A percentile compares a stretch with the other conserved stretches of the same genome.
Evolutionary conservation across 2,797 vertebrate genomes (phyloP).

Genomic region (Percopsis omiscomaycus): DNA sequence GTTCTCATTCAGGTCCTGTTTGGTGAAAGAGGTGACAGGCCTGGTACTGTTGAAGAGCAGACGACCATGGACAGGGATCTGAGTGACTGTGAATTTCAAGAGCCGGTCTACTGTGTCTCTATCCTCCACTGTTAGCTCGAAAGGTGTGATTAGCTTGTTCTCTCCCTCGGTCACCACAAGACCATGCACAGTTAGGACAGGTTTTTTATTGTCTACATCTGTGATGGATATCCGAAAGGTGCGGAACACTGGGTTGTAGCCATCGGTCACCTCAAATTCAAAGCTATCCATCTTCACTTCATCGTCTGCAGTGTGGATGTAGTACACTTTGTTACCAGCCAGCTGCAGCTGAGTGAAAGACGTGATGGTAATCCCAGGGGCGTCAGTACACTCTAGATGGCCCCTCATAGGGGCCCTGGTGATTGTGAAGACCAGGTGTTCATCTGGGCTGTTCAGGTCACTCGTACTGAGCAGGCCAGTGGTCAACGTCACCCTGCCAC

Average conservation of each 20-base stretch:
- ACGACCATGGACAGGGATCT: constrained; percentile 87
- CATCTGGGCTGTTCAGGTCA: constrained; percentile 95
- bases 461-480: constrained; percentile 95
- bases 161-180: constrained; percentile 87
- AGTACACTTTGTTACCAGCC: constrained; percentile 94
- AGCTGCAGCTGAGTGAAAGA: constrained; percentile 93
- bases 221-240: constrained; percentile 94
- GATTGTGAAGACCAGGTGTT: constrained; percentile 91
- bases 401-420: constrained; percentile 90
- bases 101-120: constrained; percentile 86
- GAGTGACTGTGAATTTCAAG: constrained; percentile 88
- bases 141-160: constrained; percentile 92
- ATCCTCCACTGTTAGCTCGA: constrained; percentile 93
- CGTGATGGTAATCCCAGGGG: constrained; percentile 83
- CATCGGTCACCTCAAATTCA: constrained; percentile 96
- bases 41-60: constrained; percentile 87
- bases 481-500: constrained; percentile 90
- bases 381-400: constrained; percentile 92
- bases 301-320: constrained; percentile 93
- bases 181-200: constrained; percentile 86
- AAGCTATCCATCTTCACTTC: constrained; percentile 98
- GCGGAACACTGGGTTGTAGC: constrained; percentile 93
- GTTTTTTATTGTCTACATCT: constrained; percentile 96
- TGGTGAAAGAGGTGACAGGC: constrained; percentile 84
- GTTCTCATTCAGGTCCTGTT: constrained; percentile 96